Percentiles rank a stretch among this genome's conserved stretches.
Evolutionary conservation across 2,888 invertebrate genomes (phyloP).

Genomic region (Unio delphinus): DNA sequence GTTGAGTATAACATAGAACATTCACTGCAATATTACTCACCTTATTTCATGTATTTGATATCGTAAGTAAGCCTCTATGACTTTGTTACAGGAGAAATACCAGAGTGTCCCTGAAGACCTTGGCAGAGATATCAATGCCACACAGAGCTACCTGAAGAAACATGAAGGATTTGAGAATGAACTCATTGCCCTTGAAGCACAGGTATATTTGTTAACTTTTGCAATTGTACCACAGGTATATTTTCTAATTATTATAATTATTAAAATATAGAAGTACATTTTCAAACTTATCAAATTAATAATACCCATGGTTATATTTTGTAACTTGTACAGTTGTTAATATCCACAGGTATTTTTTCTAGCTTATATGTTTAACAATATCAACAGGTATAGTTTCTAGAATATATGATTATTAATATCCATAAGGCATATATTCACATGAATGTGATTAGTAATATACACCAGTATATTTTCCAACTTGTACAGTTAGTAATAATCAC

Average conservation of each 20-base stretch:
- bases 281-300: too few relatives aligned
- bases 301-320: not conserved
- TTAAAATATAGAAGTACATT: not conserved
- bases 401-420: too few relatives aligned
- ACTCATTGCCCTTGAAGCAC: constrained; percentile 91
- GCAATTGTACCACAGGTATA: not conserved
- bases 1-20: too few relatives aligned
- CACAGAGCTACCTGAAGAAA: constrained; percentile 84
- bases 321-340: too few relatives aligned
- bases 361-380: not conserved
- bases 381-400: too few relatives aligned
- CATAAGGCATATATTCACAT: too few relatives aligned
- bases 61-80: too few relatives aligned
- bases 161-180: constrained; percentile 97
- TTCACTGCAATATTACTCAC: too few relatives aligned
- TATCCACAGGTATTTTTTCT: not conserved
- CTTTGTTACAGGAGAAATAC: constrained; percentile 79
- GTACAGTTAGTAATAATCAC: too few relatives aligned
- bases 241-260: not conserved
- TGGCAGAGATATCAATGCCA: constrained; percentile 88
- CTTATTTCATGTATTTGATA: too few relatives aligned
- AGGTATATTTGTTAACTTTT: constrained; percentile 74
- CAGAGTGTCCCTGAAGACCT: constrained; percentile 85
- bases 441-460: too few relatives aligned
- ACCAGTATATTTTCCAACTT: too few relatives aligned